Percentiles rank a stretch among this genome's conserved stretches.
Conservation (phyloP, 2,797 vertebrate genomes). For the Tiaroga cobitis region DNA sequence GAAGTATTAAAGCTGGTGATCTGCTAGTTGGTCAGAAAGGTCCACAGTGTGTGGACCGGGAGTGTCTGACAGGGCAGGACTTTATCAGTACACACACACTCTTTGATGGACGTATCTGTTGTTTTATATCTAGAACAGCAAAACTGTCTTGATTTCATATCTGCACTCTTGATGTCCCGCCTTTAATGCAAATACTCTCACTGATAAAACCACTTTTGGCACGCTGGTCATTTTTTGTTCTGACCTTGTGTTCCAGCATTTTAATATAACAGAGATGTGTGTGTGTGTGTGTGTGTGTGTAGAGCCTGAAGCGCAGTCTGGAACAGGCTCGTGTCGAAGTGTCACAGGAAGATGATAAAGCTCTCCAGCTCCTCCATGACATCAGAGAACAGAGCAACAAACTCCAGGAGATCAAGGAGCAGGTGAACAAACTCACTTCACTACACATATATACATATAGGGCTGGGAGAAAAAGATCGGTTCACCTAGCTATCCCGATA, state of each 20-base stretch:
- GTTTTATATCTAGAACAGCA: constrained; percentile 8
- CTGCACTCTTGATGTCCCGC: neutral
- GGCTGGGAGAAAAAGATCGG: no score
- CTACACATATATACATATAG: neutral
- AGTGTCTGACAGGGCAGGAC: neutral
- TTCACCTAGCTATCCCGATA: no score
- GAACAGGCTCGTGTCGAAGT: constrained; percentile 98
- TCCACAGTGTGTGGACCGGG: neutral
- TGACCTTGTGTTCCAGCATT: neutral
- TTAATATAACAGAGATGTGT: constrained; percentile 7
- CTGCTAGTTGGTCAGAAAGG: neutral
- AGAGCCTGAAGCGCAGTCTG: constrained; percentile 99
- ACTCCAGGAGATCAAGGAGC: constrained; percentile 99
- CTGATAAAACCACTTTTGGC: constrained; percentile 2
- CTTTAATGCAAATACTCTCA: neutral
- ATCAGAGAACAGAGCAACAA: constrained; percentile 99
- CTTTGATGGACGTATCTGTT: neutral
- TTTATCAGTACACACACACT: neutral
- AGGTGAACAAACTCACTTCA: constrained; percentile 79
- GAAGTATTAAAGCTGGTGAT: neutral
- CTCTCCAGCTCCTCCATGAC: constrained; percentile 96
- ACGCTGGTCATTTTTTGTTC: neutral
- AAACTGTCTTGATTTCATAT: neutral
- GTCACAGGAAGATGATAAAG: constrained; percentile 98
- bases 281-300: constrained; percentile 47